These are phyloP conservation scores for Pocillopora damicornis DNA, from an alignment of 64 coral and sea anemone species.

Conservation along the genomic window DNA sequence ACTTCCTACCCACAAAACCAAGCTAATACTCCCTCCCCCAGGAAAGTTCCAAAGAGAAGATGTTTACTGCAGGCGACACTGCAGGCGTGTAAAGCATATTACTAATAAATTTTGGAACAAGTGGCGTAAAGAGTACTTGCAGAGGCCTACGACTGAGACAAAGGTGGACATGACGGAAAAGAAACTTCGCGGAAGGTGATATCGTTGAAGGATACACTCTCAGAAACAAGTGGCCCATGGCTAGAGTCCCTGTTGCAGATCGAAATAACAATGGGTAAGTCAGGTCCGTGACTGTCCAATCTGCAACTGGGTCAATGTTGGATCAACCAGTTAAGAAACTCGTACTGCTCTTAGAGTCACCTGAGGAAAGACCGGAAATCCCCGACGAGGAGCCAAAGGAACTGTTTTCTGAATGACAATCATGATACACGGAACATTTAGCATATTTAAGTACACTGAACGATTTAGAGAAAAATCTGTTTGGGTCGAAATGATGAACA, in stretches of 20 bases:
- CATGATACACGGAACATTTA: no score
- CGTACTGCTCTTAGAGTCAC: constrained; percentile 28
- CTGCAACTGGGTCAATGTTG: neutral
- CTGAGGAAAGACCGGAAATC: constrained; percentile 27
- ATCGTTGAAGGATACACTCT: constrained; percentile 3
- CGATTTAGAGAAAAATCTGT: no score
- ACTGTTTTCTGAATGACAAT: no score
- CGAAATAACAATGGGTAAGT: constrained; percentile 1
- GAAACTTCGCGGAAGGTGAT: constrained; percentile 31
- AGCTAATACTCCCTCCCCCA: constrained; percentile 1
- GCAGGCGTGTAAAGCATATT: constrained; percentile 19
- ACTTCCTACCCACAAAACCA: constrained; percentile 4
- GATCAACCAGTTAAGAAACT: constrained; percentile 26
- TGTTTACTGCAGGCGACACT: no score
- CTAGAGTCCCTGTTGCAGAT: neutral
- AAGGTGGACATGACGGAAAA: constrained; percentile 32
- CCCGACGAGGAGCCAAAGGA: constrained; percentile 21
- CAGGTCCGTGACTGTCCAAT: constrained; percentile 10
- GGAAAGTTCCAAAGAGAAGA: constrained; percentile 20
- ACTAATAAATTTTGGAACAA: neutral
- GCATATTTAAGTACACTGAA: no score
- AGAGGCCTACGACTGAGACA: constrained; percentile 3
- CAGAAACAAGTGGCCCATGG: constrained; percentile 24
- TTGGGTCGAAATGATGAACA: no score
- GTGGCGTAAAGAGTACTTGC: constrained; percentile 25